phyloP scores from a whole-genome alignment of 2,797 vertebrate genomes.

The Propithecus perrieri region DNA sequence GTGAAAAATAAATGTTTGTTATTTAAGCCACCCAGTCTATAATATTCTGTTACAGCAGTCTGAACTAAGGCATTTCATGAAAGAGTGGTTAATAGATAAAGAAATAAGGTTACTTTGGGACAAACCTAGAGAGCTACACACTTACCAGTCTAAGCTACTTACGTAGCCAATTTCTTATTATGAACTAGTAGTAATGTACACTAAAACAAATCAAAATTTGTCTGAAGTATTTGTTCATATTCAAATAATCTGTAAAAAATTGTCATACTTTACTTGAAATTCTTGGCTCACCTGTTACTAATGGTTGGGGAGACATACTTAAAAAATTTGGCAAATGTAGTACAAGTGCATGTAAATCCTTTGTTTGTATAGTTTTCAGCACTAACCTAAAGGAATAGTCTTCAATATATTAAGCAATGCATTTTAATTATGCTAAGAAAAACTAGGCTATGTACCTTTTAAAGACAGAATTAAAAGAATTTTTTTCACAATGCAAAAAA shows the following conservation, averaged over 20 bases:
- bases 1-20: not conserved
- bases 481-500: not conserved
- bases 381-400: not conserved
- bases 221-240: not conserved
- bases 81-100: not conserved
- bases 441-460: not conserved
- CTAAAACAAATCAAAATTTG: not conserved
- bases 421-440: conserved; percentile 23
- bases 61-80: not conserved
- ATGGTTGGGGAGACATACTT: not conserved
- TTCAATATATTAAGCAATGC: not conserved
- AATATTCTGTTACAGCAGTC: not conserved
- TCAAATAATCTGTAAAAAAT: not conserved
- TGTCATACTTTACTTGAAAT: not conserved
- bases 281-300: not conserved
- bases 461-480: not conserved
- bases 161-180: not conserved
- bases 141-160: not conserved
- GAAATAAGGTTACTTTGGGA: not conserved
- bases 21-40: not conserved
- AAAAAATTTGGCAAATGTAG: not conserved
- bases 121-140: not conserved
- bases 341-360: not conserved
- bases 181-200: not conserved
- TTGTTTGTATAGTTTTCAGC: not conserved